phyloP scores from a whole-genome alignment of 2,113 vertebrate species.

The Silurus meridionalis region DNA sequence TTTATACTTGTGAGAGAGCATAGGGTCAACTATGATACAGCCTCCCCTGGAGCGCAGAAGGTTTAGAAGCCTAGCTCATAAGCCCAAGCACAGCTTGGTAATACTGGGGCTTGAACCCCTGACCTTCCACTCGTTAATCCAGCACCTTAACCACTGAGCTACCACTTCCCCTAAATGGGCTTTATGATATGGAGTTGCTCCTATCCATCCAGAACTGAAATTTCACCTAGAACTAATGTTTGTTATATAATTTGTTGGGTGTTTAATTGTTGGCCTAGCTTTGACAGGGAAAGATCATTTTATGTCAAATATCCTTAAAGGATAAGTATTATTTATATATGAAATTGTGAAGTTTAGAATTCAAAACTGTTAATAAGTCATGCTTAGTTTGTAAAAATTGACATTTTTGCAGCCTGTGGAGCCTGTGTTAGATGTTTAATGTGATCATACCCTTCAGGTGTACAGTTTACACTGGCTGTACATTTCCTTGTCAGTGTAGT shows the following conservation, averaged over 20 bases:
- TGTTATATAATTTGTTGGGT: neutral
- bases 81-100: too few relatives aligned
- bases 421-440: neutral
- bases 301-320: neutral
- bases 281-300: neutral
- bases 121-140: too few relatives aligned
- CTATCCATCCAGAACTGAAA: neutral
- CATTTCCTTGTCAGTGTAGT: slow-evolving; percentile 6
- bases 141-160: too few relatives aligned
- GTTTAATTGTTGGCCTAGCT: neutral
- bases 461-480: neutral
- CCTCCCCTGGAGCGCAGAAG: too few relatives aligned
- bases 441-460: neutral
- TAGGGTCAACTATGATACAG: too few relatives aligned
- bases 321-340: neutral
- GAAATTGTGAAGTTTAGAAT: neutral
- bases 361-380: neutral
- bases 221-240: neutral
- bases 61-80: too few relatives aligned
- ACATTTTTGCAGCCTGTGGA: neutral
- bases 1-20: too few relatives aligned
- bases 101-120: too few relatives aligned
- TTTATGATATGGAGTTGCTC: neutral
- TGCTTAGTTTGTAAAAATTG: neutral
- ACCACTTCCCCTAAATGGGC: neutral